Evolutionary conservation across 2,797 vertebrate species (phyloP).

Genomic region (Syngnathus rostellatus): DNA sequence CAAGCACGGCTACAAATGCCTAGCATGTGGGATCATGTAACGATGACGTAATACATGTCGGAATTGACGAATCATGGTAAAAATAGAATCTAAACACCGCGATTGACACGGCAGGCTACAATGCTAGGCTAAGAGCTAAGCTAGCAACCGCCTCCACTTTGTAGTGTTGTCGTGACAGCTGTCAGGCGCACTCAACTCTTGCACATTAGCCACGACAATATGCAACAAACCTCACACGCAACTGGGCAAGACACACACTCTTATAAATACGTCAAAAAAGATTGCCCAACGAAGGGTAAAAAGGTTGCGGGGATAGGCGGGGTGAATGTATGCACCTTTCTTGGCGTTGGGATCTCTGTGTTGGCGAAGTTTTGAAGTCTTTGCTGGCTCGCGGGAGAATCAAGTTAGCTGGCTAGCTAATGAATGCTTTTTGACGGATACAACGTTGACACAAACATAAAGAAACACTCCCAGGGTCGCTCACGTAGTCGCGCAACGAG

Average conservation of each 20-base stretch:
- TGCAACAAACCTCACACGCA: constrained; percentile 12
- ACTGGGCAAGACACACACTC: constrained; percentile 3
- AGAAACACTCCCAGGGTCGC: constrained; percentile 13
- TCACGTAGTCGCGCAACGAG: not conserved
- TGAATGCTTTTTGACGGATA: constrained; percentile 44
- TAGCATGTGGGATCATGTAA: not conserved
- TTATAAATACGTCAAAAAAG: not conserved
- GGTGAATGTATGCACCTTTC: constrained; percentile 27
- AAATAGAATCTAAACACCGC: constrained; percentile 16
- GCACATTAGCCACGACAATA: constrained; percentile 24
- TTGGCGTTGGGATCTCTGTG: constrained; percentile 43
- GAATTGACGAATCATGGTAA: constrained; percentile 2
- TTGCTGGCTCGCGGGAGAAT: constrained; percentile 61
- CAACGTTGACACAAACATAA: constrained; percentile 19
- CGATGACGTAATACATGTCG: not conserved
- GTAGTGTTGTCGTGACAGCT: constrained; percentile 69
- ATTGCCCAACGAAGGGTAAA: constrained; percentile 18
- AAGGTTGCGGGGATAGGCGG: constrained; percentile 28
- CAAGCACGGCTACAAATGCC: not conserved
- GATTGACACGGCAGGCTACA: constrained; percentile 30
- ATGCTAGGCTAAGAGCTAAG: constrained; percentile 40
- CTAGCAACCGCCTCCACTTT: constrained; percentile 57
- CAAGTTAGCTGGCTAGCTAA: constrained; percentile 59
- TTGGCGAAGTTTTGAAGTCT: constrained; percentile 73
- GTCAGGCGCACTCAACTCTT: constrained; percentile 63